Conservation (phyloP, 1,140 invertebrate genomes). For the Neodiprion virginianus region DNA sequence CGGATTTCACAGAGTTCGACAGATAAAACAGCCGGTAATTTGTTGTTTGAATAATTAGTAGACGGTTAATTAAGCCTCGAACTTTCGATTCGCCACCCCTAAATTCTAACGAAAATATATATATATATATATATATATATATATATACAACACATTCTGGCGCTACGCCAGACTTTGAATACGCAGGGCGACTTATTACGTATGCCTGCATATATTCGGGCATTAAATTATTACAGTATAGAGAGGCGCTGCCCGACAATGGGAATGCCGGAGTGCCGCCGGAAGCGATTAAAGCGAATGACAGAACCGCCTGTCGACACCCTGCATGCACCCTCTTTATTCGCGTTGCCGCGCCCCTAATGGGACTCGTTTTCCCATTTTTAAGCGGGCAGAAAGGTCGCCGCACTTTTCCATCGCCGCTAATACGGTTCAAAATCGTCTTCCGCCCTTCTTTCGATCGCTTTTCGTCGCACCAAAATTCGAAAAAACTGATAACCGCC, state of each 20-base stretch:
- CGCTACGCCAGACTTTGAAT: background rate
- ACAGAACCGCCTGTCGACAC: background rate
- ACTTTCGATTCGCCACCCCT: background rate
- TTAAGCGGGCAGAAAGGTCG: background rate
- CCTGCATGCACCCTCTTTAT: background rate
- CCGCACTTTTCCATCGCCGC: no score
- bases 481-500: background rate
- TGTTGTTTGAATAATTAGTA: no score
- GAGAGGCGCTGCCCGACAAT: background rate
- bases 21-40: no score
- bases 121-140: background rate
- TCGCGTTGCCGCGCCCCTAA: background rate
- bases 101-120: background rate
- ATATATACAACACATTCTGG: background rate
- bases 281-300: constrained; percentile 7
- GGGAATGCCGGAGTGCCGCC: background rate
- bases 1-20: no score
- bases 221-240: background rate
- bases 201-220: background rate
- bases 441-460: no score
- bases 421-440: no score
- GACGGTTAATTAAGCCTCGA: no score
- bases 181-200: background rate
- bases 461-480: no score
- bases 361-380: constrained; percentile 1